Base-by-base conservation (phyloP, 1,140 invertebrate species). In the Drosophila mojavensis region DNA sequence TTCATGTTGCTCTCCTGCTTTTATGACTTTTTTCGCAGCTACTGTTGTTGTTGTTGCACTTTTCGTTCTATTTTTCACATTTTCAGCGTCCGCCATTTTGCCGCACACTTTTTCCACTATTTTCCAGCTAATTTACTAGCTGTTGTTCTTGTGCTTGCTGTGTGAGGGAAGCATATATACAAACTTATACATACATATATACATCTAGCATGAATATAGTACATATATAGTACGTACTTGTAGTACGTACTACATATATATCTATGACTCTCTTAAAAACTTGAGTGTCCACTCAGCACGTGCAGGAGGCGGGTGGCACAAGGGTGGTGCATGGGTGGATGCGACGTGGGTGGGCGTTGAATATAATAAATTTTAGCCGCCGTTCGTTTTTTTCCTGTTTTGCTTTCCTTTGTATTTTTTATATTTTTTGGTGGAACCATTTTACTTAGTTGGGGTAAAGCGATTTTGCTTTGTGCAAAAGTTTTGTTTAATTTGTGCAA, bases 41-140 rank as follows among this genome's bases (percentile, higher is more conserved):
- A 30, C 67, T 86, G 61, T 77, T 66, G 74, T 30, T 41, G n/a
- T 39, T 39, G 10, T 39, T 56, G 56, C n/a, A 24, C 54, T 75
- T 36, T 45, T 66, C 41, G 17, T 53, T 62, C 28, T 61, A 36
- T 58, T 68, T 68, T 71, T 53, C 74, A 76, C 79, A 70, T 80
- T 89, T 79, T 78, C 83, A 76, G 83, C 79, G 76, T 82, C 79
- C 82, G 82, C 84, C 82, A 88, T 86, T 83, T 86, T 79, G 83
- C 79, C 76, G 83, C 84, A 80, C 72, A 74, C 79, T 86, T 88
- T 86, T 83, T 82, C 80, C 69, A 78, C 81, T 78, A 88, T 89
- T 88, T 83, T 80, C 69, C 77, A 83, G 83, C 84, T 88, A 88
- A 88, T 88, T 88, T 88, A 88, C 84, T 89, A 89, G 80, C 84